A percentile compares a stretch with the other conserved stretches of the same genome.
Conservation (phyloP, 1,140 invertebrate genomes). For the Delia radicum region DNA sequence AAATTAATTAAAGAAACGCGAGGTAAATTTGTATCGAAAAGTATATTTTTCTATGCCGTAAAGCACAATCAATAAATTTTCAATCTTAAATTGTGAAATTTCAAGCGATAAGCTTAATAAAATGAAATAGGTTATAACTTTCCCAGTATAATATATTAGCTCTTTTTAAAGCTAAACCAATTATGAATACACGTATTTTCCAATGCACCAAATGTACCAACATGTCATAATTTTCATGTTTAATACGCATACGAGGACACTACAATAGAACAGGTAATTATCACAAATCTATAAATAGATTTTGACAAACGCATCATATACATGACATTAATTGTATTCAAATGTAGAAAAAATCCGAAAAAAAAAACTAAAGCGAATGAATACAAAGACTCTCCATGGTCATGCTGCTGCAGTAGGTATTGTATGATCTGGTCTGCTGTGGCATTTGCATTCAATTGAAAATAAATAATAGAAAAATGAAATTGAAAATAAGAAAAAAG, state of each 20-base stretch:
- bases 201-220: not conserved
- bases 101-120: no score
- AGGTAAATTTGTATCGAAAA: no score
- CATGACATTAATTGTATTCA: not conserved
- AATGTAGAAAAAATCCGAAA: not conserved
- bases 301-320: not conserved
- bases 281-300: not conserved
- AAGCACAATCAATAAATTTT: no score
- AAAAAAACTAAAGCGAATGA: not conserved
- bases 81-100: no score
- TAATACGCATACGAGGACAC: not conserved
- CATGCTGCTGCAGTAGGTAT: no score
- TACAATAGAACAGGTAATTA: not conserved
- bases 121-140: no score
- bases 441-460: slow-evolving; percentile 15
- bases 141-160: no score
- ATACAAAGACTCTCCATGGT: not conserved
- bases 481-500: slow-evolving; percentile 8
- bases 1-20: no score
- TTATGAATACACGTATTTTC: not conserved
- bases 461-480: not conserved
- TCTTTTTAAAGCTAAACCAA: no score
- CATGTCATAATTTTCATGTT: not conserved
- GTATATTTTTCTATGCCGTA: no score
- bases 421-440: no score